Percentiles rank a stretch among this genome's conserved stretches.
Conservation (phyloP, 2,888 invertebrate genomes). For the Trachelus stipa region DNA sequence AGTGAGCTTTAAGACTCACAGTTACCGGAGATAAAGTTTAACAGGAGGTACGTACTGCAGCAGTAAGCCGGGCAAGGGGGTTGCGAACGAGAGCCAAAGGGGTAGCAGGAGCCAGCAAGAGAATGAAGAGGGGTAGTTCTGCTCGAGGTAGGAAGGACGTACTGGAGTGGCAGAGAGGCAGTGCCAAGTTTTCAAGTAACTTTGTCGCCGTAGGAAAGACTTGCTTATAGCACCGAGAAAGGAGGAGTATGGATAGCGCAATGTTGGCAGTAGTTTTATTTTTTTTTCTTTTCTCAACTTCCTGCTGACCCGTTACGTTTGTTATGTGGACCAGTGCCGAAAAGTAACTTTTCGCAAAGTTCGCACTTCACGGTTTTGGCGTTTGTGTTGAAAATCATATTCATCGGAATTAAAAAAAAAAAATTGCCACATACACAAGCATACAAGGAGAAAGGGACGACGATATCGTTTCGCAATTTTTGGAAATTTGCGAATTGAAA, state of each 20-base stretch:
- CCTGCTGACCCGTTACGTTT: conserved; percentile 41
- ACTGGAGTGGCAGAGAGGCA: conserved; percentile 27
- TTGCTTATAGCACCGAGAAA: too few species aligned
- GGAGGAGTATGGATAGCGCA: too few species aligned
- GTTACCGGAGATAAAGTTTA: conserved; percentile 54
- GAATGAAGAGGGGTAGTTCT: conserved; percentile 24
- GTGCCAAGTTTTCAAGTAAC: conserved; percentile 49
- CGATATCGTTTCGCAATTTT: neutral
- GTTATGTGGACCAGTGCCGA: conserved; percentile 41
- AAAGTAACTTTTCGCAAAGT: conserved; percentile 38
- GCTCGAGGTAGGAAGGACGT: too few species aligned
- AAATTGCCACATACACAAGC: conserved; percentile 3
- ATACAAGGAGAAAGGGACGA: too few species aligned
- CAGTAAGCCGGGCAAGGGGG: conserved; percentile 16
- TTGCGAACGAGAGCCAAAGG: conserved; percentile 7
- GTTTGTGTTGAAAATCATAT: neutral
- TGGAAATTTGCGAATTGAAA: neutral
- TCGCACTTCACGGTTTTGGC: conserved; percentile 26
- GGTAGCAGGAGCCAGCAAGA: conserved; percentile 21
- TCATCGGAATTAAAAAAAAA: neutral
- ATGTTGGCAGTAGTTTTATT: neutral
- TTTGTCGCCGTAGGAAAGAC: conserved; percentile 25
- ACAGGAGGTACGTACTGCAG: conserved; percentile 35
- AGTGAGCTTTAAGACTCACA: conserved; percentile 55
- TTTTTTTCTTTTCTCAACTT: conserved; percentile 23